Conservation (phyloP, 2,888 invertebrate genomes). For the Hirtodrosophila cameraria region DNA sequence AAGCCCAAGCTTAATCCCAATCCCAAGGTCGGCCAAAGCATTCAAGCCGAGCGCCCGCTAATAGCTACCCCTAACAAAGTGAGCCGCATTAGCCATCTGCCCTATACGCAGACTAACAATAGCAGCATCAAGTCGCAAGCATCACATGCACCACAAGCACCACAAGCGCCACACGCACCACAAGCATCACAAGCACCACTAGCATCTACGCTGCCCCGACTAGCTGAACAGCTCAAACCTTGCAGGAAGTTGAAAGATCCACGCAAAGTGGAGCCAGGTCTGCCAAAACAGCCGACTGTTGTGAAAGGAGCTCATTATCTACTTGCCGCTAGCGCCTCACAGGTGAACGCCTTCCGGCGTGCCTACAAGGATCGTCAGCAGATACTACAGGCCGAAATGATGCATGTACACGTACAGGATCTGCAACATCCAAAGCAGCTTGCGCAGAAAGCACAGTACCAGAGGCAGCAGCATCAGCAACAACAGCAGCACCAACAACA, state of each 20-base stretch:
- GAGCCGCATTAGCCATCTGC: conserved; percentile 26
- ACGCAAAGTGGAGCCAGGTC: not conserved
- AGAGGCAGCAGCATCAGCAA: not conserved
- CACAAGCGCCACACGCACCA: too few species aligned
- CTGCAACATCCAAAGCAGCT: not conserved
- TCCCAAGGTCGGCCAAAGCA: not conserved
- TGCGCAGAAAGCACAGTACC: not conserved
- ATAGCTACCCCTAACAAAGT: conserved; percentile 4
- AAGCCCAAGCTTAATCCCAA: not conserved
- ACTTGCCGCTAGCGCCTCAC: conserved; percentile 40
- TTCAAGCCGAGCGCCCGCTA: not conserved
- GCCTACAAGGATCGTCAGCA: conserved; percentile 47
- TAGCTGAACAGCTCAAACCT: not conserved
- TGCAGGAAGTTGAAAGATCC: too few species aligned
- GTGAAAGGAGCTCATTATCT: conserved; percentile 26
- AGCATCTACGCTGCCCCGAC: not conserved
- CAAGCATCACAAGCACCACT: too few species aligned
- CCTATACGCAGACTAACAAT: not conserved
- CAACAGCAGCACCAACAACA: not conserved
- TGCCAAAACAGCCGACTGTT: conserved; percentile 15
- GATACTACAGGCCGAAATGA: conserved; percentile 41
- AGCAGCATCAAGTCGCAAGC: not conserved
- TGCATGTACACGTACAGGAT: conserved; percentile 28
- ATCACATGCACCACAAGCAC: too few species aligned
- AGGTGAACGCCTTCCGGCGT: conserved; percentile 36